Conservation (phyloP, 2,888 invertebrate genomes). For the Archips crataeganus region DNA sequence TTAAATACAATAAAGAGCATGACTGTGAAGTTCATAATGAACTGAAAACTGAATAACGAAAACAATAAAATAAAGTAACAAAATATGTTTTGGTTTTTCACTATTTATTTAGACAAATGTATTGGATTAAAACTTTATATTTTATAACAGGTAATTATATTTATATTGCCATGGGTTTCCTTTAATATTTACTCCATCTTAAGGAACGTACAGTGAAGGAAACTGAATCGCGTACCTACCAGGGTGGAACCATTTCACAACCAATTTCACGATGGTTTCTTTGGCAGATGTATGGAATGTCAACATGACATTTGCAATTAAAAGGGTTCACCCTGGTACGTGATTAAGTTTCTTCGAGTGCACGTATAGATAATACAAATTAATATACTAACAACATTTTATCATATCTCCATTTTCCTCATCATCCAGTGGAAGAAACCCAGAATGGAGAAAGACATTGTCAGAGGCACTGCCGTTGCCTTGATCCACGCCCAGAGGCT, state of each 20-base stretch:
- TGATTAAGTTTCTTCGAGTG: no score
- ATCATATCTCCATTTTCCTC: slow-evolving; percentile 87
- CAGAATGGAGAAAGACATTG: slow-evolving; percentile 91
- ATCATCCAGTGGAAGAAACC: slow-evolving; percentile 93
- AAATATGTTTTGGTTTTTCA: neutral
- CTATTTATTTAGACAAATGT: slow-evolving; percentile 8
- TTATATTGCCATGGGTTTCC: neutral
- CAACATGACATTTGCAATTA: no score
- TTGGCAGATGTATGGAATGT: no score
- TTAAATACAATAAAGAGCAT: slow-evolving; percentile 26
- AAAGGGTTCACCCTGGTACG: no score
- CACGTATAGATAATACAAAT: neutral
- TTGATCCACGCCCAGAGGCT: slow-evolving; percentile 92
- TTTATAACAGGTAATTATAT: neutral
- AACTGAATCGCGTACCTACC: no score
- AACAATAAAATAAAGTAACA: slow-evolving; percentile 19
- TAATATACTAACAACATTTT: slow-evolving; percentile 35
- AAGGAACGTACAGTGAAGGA: no score
- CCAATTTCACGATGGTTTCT: no score
- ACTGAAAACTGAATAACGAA: slow-evolving; percentile 4
- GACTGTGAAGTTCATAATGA: slow-evolving; percentile 16
- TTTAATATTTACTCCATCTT: neutral
- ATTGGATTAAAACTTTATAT: slow-evolving; percentile 4
- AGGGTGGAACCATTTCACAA: no score
- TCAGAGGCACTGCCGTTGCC: slow-evolving; percentile 92